phyloP scores from a whole-genome alignment of 1,140 invertebrate genomes.

The Megalonaias nervosa region DNA sequence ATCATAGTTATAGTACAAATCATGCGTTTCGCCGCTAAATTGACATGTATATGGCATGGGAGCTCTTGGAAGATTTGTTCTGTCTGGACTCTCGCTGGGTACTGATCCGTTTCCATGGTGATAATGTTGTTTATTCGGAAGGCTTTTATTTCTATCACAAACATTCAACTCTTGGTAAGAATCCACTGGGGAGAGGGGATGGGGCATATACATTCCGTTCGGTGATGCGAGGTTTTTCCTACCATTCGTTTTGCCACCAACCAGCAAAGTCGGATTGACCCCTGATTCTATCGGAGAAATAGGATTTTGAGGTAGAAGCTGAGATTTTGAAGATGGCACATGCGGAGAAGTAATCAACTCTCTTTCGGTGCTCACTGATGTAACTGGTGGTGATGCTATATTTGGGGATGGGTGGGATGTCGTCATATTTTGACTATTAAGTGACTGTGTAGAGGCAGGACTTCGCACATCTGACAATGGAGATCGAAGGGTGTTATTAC shows the following conservation, averaged over 20 bases:
- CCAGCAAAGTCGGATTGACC: background rate
- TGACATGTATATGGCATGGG: too few species aligned
- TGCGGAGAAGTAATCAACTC: background rate
- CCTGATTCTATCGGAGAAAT: background rate
- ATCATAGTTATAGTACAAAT: too few species aligned
- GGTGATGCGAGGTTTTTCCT: background rate
- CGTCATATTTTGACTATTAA: constrained; percentile 8
- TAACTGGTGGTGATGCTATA: constrained; percentile 1
- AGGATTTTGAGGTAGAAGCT: background rate
- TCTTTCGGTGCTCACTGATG: background rate
- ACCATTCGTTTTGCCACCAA: constrained; percentile 1
- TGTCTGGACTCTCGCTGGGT: too few species aligned
- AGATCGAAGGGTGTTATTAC: background rate
- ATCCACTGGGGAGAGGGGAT: too few species aligned
- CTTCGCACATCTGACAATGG: constrained; percentile 4
- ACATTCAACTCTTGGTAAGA: too few species aligned
- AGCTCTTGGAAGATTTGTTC: too few species aligned
- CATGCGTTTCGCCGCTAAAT: too few species aligned
- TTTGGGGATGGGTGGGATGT: background rate
- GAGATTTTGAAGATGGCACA: constrained; percentile 3
- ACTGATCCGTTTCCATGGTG: too few species aligned
- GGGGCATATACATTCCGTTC: constrained; percentile 1
- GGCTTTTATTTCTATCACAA: too few species aligned
- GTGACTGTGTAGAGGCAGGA: constrained; percentile 9
- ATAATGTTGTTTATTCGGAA: too few species aligned